Percentiles rank a stretch among this genome's conserved stretches.
These are phyloP conservation scores for Myripristis jacobus DNA, from an alignment of 2,797 vertebrate genomes.

Conservation along the genomic window DNA sequence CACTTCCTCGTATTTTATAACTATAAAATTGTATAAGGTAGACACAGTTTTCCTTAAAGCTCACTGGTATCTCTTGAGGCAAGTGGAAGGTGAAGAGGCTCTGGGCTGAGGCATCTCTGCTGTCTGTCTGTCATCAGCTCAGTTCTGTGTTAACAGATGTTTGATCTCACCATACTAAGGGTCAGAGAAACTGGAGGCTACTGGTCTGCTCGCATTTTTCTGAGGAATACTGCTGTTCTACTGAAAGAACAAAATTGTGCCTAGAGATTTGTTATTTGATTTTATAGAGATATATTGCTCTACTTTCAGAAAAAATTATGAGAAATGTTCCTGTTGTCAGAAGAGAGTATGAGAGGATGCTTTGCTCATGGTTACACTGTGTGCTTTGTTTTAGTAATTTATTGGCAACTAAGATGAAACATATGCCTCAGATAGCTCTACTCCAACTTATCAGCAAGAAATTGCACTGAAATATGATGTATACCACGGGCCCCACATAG, in stretches of 20 bases:
- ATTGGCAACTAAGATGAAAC: constrained; percentile 37
- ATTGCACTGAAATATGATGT: constrained; percentile 55
- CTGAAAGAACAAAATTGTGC: constrained; percentile 45
- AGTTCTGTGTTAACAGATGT: constrained; percentile 60
- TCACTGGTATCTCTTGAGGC: constrained; percentile 48
- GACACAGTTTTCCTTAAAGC: constrained; percentile 22
- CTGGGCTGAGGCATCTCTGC: constrained; percentile 63
- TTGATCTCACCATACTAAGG: constrained; percentile 54
- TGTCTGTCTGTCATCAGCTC: constrained; percentile 78
- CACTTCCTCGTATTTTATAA: constrained; percentile 23
- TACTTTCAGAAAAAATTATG: constrained; percentile 4
- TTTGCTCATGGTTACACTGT: background rate
- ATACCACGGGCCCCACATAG: constrained; percentile 54
- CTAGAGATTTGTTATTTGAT: background rate
- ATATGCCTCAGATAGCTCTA: constrained; percentile 6
- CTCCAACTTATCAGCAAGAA: constrained; percentile 53
- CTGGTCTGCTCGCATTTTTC: constrained; percentile 49
- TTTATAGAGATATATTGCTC: background rate
- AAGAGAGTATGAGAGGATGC: background rate
- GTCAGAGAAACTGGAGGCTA: constrained; percentile 58
- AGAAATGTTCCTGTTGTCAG: constrained; percentile 10
- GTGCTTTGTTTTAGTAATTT: constrained; percentile 25
- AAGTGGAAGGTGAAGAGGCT: constrained; percentile 55
- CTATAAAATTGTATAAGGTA: background rate
- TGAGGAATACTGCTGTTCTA: constrained; percentile 35